A percentile compares a stretch with the other conserved stretches of the same genome.
Evolutionary conservation across 2,888 invertebrate genomes (phyloP).

Genomic region (Cybosia mesomella): DNA sequence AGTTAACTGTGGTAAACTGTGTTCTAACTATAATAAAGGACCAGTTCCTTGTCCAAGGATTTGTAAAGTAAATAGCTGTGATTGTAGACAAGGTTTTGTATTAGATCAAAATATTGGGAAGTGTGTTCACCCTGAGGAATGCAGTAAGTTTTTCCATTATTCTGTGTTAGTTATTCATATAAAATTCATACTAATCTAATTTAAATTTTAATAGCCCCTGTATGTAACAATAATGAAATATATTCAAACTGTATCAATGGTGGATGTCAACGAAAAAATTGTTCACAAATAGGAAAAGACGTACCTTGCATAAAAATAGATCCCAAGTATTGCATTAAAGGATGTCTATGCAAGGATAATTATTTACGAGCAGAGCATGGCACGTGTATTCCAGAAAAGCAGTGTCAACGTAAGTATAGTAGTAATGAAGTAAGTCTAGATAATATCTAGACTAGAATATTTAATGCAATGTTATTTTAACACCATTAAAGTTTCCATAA

Average conservation of each 20-base stretch:
- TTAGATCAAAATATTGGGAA: conserved; percentile 43
- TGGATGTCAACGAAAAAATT: conserved; percentile 57
- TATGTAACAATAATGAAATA: conserved; percentile 53
- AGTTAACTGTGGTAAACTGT: conserved; percentile 41
- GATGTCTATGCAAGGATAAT: conserved; percentile 58
- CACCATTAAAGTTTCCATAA: no score
- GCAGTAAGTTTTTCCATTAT: conserved; percentile 43
- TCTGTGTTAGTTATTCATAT: background rate
- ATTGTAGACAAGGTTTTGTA: conserved; percentile 47
- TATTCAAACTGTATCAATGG: conserved; percentile 56
- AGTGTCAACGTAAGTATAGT: conserved; percentile 54
- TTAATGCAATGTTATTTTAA: no score
- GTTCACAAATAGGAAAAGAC: conserved; percentile 53
- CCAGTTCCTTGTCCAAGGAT: conserved; percentile 33
- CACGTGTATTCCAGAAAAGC: conserved; percentile 52
- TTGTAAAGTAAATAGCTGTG: conserved; percentile 46
- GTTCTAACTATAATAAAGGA: conserved; percentile 39
- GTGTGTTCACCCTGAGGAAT: conserved; percentile 49
- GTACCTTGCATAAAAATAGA: conserved; percentile 51
- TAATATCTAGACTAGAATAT: no score
- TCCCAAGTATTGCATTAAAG: conserved; percentile 51
- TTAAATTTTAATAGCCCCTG: conserved; percentile 33
- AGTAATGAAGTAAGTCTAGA: no score
- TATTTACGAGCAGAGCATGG: conserved; percentile 56
- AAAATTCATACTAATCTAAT: background rate